Evolutionary conservation across 2,113 vertebrate species (phyloP).

Genomic region (Hippocampus mohnikei): DNA sequence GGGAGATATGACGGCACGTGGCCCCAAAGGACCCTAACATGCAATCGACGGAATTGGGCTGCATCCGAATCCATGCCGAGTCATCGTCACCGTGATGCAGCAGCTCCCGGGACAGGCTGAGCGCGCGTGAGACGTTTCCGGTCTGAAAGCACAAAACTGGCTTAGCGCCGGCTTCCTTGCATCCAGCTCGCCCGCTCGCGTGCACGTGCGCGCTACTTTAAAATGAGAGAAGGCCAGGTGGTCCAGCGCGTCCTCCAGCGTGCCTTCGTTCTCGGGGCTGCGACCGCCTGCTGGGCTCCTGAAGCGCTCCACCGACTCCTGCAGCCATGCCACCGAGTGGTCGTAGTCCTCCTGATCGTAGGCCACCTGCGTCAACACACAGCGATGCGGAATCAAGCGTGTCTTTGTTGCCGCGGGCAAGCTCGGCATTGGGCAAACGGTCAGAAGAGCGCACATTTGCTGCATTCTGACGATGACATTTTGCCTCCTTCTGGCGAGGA

Average conservation of each 20-base stretch:
- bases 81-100: conserved; percentile 79
- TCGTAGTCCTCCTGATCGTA: conserved; percentile 88
- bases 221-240: conserved; percentile 92
- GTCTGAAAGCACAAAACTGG: conserved; percentile 68
- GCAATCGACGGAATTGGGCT: too few species aligned
- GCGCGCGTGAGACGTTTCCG: conserved; percentile 84
- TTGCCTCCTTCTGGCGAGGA: too few species aligned
- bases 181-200: neutral
- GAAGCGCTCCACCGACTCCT: conserved; percentile 86
- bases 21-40: too few species aligned
- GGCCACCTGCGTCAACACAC: conserved; percentile 76
- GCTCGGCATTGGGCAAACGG: too few species aligned
- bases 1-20: too few species aligned
- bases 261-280: conserved; percentile 83
- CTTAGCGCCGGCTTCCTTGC: neutral
- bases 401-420: neutral
- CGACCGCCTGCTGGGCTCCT: conserved; percentile 72
- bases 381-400: neutral
- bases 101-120: conserved; percentile 86
- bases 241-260: conserved; percentile 85
- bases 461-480: too few species aligned
- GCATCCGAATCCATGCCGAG: too few species aligned
- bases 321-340: conserved; percentile 87
- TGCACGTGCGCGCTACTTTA: conserved; percentile 55
- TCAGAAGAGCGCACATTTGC: too few species aligned